Percentiles rank a stretch among this genome's conserved stretches.
Evolutionary conservation across 2,888 invertebrate species (phyloP).

Genomic region (Phyto melanocephala): DNA sequence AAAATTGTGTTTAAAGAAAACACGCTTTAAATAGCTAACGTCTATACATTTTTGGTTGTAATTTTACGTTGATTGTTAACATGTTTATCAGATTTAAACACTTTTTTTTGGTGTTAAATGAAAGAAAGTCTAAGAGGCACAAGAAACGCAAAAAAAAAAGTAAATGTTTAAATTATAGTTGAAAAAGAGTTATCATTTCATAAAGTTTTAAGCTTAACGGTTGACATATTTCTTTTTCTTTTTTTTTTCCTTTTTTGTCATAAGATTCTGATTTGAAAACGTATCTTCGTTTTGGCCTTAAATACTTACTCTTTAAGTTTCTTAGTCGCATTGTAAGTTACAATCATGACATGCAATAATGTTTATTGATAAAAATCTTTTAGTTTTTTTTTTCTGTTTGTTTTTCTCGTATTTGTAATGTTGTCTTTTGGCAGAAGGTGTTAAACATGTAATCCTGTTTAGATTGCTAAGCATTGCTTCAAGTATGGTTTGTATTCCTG

Average conservation of each 20-base stretch:
- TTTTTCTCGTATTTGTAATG: neutral
- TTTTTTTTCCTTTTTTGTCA: neutral
- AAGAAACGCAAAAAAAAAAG: neutral
- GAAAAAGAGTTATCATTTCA: constrained; percentile 54
- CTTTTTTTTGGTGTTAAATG: neutral
- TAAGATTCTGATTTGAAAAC: neutral
- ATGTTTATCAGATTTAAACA: constrained; percentile 62
- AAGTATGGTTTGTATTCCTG: constrained; percentile 41
- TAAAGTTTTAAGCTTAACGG: constrained; percentile 53
- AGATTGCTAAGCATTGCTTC: constrained; percentile 15
- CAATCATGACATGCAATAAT: constrained; percentile 64
- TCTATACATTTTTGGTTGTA: constrained; percentile 9
- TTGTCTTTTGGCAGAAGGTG: constrained; percentile 53
- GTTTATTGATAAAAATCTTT: constrained; percentile 63
- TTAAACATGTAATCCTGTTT: constrained; percentile 56
- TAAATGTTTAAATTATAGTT: constrained; percentile 18
- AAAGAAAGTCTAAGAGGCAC: neutral
- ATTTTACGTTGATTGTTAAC: neutral
- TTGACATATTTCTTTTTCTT: constrained; percentile 47
- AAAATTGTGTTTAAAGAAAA: constrained; percentile 46
- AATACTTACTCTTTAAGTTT: neutral
- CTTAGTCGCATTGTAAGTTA: neutral
- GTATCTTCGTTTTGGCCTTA: neutral
- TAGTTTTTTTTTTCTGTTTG: constrained; percentile 2
- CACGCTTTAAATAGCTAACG: constrained; percentile 32